Evolutionary conservation across 2,888 invertebrate species (phyloP).

Genomic region (Conus canariensis): DNA sequence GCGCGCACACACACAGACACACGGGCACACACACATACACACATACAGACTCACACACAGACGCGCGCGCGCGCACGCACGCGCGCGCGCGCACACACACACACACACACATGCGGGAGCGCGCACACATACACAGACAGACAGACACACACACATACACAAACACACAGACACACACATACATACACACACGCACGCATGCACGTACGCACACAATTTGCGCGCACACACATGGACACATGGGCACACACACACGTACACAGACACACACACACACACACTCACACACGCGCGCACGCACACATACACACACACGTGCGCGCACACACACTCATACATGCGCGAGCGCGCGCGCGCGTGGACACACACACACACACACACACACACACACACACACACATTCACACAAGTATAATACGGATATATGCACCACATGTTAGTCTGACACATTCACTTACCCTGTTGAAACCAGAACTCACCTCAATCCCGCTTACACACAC

Average conservation of each 20-base stretch:
- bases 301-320: neutral
- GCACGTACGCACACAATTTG: neutral
- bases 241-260: neutral
- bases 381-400: neutral
- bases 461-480: too few species aligned
- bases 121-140: too few species aligned
- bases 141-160: constrained; percentile 5
- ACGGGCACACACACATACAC: too few species aligned
- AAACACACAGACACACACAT: neutral
- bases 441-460: too few species aligned
- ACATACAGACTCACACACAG: too few species aligned
- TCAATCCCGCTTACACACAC: too few species aligned
- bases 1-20: too few species aligned
- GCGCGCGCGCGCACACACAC: too few species aligned
- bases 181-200: neutral
- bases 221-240: neutral
- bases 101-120: too few species aligned
- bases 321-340: neutral
- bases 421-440: too few species aligned
- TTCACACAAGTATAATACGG: too few species aligned
- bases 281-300: neutral
- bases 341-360: neutral
- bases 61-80: too few species aligned
- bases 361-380: constrained; percentile 3
- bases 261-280: neutral